These are phyloP conservation scores for Helarctos malayanus DNA, from an alignment of 2,797 vertebrate species.

Conservation along the genomic window DNA sequence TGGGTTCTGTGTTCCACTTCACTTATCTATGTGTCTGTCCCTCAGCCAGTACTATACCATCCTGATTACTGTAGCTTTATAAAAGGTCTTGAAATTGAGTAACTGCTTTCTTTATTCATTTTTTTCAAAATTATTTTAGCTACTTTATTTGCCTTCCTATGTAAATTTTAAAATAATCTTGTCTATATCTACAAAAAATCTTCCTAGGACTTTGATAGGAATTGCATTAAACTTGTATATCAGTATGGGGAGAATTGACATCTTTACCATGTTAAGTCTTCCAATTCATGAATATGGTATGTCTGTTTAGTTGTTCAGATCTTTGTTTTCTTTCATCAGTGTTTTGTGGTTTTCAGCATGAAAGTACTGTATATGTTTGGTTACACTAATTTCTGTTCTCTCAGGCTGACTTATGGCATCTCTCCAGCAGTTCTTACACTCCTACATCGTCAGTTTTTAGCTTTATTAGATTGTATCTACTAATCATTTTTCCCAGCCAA, in stretches of 20 bases:
- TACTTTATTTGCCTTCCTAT: background rate
- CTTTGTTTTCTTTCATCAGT: background rate
- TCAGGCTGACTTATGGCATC: background rate
- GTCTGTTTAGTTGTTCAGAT: background rate
- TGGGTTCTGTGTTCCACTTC: background rate
- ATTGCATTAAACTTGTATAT: background rate
- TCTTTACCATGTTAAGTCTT: background rate
- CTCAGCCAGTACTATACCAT: background rate
- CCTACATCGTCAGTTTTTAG: background rate
- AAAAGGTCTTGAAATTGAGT: background rate
- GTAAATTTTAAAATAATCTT: background rate
- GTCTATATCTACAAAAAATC: background rate
- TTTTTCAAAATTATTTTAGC: conserved; percentile 13
- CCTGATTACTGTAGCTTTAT: background rate
- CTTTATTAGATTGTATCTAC: background rate
- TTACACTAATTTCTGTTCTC: background rate
- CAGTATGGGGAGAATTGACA: background rate
- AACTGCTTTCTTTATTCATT: background rate
- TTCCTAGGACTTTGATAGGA: background rate
- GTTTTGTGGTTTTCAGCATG: background rate
- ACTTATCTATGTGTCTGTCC: background rate
- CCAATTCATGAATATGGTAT: background rate
- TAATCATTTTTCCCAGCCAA: background rate
- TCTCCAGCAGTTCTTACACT: background rate
- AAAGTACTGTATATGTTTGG: background rate